These are phyloP conservation scores for Temnothorax ravouxi DNA, from an alignment of 2,888 invertebrate species.

Conservation along the genomic window DNA sequence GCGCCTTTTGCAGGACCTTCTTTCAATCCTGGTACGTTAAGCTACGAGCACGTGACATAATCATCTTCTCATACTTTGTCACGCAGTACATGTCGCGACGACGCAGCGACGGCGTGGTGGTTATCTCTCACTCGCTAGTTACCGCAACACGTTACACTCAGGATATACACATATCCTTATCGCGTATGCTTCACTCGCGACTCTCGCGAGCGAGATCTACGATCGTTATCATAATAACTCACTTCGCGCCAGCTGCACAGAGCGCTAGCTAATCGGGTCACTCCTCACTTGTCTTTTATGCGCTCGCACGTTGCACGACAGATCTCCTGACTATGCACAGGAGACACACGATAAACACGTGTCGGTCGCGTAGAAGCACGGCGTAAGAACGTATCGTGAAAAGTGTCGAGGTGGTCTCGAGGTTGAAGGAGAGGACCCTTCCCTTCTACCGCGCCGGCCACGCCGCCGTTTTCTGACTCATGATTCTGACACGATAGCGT, in stretches of 20 bases:
- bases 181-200: background rate
- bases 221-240: constrained; percentile 43
- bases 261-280: constrained; percentile 22
- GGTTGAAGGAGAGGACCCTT: constrained; percentile 47
- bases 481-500: constrained; percentile 62
- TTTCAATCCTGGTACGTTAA: background rate
- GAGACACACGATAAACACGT: background rate
- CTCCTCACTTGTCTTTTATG: background rate
- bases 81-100: background rate
- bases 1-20: background rate
- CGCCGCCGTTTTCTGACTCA: constrained; percentile 71
- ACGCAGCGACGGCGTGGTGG: background rate
- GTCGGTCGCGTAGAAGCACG: constrained; percentile 30
- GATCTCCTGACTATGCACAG: no score
- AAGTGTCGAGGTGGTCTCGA: constrained; percentile 49
- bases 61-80: constrained; percentile 9
- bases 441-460: constrained; percentile 59
- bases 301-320: constrained; percentile 10
- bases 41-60: background rate
- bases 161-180: constrained; percentile 13
- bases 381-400: constrained; percentile 61
- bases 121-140: background rate
- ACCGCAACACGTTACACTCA: background rate
- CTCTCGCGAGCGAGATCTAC: background rate
- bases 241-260: constrained; percentile 10